Conservation (phyloP, 2,888 invertebrate genomes). For the Luperina testacea region DNA sequence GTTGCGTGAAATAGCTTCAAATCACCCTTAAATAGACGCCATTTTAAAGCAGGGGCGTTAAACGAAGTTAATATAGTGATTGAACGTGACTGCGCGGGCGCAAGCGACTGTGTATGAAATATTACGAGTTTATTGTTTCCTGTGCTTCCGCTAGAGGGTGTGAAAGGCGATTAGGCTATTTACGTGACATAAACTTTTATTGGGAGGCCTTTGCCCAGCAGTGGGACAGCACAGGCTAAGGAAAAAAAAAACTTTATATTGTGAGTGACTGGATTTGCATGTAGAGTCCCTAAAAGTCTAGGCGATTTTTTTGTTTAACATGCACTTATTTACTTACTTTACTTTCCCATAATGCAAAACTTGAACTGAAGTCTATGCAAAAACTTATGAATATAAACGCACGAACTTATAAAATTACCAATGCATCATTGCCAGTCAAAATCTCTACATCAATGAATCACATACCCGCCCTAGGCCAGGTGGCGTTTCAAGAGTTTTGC, state of each 20-base stretch:
- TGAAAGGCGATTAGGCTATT: conserved; percentile 62
- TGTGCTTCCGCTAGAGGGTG: conserved; percentile 73
- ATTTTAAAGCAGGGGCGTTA: conserved; percentile 63
- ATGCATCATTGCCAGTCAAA: neutral
- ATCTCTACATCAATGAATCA: conserved; percentile 1
- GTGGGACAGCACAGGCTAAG: too few species aligned
- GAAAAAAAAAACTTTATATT: too few species aligned
- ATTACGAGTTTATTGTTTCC: conserved; percentile 79
- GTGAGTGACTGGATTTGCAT: conserved; percentile 1
- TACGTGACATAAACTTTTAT: conserved; percentile 20
- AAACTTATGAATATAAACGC: neutral
- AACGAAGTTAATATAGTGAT: conserved; percentile 68
- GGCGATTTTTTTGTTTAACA: neutral
- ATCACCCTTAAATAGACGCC: conserved; percentile 63
- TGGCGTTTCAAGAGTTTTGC: conserved; percentile 70
- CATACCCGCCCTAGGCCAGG: conserved; percentile 73
- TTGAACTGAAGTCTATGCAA: neutral
- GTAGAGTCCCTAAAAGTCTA: neutral
- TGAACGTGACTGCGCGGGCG: conserved; percentile 72
- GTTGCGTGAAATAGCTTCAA: conserved; percentile 63
- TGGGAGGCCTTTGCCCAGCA: neutral
- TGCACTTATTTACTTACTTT: neutral
- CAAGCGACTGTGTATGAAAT: conserved; percentile 72
- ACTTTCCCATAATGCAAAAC: neutral
- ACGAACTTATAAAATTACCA: neutral